These are phyloP conservation scores for Agonopterix alstromeriana DNA, from an alignment of 2,888 invertebrate genomes.

Conservation along the genomic window DNA sequence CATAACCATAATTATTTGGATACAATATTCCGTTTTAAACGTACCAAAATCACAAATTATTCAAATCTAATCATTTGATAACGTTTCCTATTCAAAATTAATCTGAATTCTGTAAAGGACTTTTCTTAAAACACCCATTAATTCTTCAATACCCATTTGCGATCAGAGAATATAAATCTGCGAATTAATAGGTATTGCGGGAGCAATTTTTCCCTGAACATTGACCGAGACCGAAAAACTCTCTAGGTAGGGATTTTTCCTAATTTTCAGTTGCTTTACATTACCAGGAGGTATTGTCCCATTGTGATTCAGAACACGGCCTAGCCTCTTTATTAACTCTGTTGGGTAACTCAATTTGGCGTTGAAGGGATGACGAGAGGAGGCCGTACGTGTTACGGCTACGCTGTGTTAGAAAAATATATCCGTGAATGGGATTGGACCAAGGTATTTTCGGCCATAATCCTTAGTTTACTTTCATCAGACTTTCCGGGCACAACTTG, in stretches of 20 bases:
- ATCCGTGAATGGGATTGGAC: conserved; percentile 10
- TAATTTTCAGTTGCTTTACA: conserved; percentile 40
- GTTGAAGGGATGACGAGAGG: conserved; percentile 61
- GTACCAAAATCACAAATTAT: not conserved
- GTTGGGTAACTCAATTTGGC: conserved; percentile 65
- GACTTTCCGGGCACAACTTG: not conserved
- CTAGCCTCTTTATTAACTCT: conserved; percentile 61
- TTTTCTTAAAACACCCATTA: not conserved
- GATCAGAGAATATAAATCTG: conserved; percentile 31
- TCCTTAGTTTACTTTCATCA: not conserved
- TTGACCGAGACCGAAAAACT: conserved; percentile 9
- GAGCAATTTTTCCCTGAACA: conserved; percentile 26
- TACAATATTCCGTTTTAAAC: no score
- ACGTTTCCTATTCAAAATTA: not conserved
- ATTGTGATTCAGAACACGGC: conserved; percentile 49
- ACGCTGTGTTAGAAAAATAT: conserved; percentile 35
- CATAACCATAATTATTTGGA: no score
- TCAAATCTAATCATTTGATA: not conserved
- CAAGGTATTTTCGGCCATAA: not conserved
- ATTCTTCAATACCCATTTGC: conserved; percentile 16
- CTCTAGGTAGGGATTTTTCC: conserved; percentile 16
- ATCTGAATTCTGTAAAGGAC: conserved; percentile 4
- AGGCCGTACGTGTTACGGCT: conserved; percentile 50
- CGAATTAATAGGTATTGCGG: conserved; percentile 42
- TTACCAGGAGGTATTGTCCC: conserved; percentile 27